Evolutionary conservation across 2,888 invertebrate species (phyloP).

Genomic region (Drosophila neonasuta): DNA sequence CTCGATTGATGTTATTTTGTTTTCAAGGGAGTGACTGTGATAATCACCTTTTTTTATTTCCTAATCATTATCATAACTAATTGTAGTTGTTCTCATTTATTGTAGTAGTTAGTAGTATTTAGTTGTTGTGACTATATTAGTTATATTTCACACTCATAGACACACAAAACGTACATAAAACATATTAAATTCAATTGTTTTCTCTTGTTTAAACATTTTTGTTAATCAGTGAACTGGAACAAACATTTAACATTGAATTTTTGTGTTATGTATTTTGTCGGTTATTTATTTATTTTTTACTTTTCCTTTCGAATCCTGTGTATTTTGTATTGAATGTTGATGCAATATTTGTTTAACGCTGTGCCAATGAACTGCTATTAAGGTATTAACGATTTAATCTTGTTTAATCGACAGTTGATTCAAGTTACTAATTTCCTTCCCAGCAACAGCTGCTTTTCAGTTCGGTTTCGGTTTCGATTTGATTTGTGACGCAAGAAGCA

Average conservation of each 20-base stretch:
- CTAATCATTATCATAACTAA: background rate
- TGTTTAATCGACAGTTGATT: background rate
- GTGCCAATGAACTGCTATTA: background rate
- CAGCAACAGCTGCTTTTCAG: background rate
- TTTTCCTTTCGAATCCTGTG: background rate
- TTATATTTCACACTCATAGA: constrained; percentile 23
- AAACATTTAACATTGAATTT: constrained; percentile 51
- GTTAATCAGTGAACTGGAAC: constrained; percentile 39
- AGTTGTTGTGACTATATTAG: background rate
- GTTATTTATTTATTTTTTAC: constrained; percentile 10
- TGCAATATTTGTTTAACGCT: background rate
- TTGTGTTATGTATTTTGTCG: constrained; percentile 14
- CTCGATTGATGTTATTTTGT: background rate
- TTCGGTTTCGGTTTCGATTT: background rate
- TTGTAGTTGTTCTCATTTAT: constrained; percentile 1
- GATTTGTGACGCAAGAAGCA: too few relatives aligned
- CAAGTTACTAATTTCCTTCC: background rate
- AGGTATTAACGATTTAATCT: too few relatives aligned
- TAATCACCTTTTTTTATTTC: too few relatives aligned
- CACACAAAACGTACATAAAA: constrained; percentile 18
- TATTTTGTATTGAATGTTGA: constrained; percentile 6
- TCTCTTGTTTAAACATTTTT: constrained; percentile 16
- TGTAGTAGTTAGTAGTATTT: background rate
- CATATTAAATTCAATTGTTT: constrained; percentile 31
- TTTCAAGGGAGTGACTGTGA: background rate